A percentile compares a stretch with the other conserved stretches of the same genome.
Evolutionary conservation across 1,140 invertebrate species (phyloP).

Genomic region (Drosophila kohkoa): DNA sequence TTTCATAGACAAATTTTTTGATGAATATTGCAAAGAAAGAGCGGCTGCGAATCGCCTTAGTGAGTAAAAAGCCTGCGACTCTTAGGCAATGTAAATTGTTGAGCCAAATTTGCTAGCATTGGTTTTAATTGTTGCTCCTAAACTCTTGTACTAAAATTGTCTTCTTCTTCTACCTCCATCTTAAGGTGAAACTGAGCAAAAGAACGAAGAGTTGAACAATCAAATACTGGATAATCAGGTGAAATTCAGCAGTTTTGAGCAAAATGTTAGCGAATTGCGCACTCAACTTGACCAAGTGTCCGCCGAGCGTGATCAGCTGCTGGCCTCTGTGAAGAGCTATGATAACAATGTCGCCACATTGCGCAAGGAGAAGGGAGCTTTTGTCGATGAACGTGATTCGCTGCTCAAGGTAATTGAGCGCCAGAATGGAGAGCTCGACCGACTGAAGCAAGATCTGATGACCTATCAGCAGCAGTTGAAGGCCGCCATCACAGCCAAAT

Average conservation of each 20-base stretch:
- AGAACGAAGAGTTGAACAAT: conserved; percentile 86
- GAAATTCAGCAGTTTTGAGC: conserved; percentile 88
- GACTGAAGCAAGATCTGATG: conserved; percentile 88
- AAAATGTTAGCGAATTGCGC: conserved; percentile 88
- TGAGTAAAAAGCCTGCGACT: conserved; percentile 40
- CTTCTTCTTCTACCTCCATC: neutral
- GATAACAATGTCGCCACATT: conserved; percentile 86
- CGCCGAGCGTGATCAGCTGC: conserved; percentile 87
- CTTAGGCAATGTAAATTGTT: neutral
- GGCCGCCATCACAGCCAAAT: conserved; percentile 90
- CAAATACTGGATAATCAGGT: conserved; percentile 88
- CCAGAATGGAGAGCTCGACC: conserved; percentile 89
- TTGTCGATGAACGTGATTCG: conserved; percentile 90
- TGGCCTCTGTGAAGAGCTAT: conserved; percentile 86
- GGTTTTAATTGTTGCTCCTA: neutral
- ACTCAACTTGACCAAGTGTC: conserved; percentile 87
- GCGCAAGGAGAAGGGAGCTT: conserved; percentile 87
- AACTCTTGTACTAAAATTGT: conserved; percentile 3
- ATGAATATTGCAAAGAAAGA: conserved; percentile 61
- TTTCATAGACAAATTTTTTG: conserved; percentile 68
- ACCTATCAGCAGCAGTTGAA: conserved; percentile 89
- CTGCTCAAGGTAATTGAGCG: conserved; percentile 89
- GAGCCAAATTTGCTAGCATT: neutral
- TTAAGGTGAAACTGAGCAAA: conserved; percentile 86
- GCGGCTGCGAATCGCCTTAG: conserved; percentile 48